Conservation (phyloP, 2,888 invertebrate genomes). For the Timema podura region DNA sequence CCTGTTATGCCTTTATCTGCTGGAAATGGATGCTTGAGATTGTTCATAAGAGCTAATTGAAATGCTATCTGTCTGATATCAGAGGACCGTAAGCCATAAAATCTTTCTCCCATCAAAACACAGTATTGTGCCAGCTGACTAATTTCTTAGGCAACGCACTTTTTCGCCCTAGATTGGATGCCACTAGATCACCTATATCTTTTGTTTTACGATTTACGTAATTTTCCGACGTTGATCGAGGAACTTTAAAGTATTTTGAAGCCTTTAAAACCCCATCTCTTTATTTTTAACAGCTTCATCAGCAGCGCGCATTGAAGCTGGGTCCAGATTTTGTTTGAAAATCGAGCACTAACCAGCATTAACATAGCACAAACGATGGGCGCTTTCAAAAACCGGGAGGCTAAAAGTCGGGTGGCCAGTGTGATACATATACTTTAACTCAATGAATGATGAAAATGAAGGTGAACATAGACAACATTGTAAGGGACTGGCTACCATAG, state of each 20-base stretch:
- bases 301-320: too few species aligned
- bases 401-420: too few species aligned
- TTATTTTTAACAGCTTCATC: background rate
- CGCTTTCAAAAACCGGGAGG: too few species aligned
- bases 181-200: background rate
- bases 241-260: background rate
- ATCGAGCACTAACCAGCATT: too few species aligned
- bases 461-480: too few species aligned
- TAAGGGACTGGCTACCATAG: too few species aligned
- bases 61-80: background rate
- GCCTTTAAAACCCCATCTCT: constrained; percentile 12
- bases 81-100: too few species aligned
- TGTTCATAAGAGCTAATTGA: constrained; percentile 7
- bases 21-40: background rate
- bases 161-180: background rate
- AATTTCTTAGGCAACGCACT: background rate
- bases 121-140: background rate
- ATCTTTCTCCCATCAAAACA: background rate
- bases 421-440: too few species aligned
- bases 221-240: constrained; percentile 13
- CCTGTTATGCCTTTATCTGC: constrained; percentile 12
- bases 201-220: constrained; percentile 24
- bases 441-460: too few species aligned
- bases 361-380: too few species aligned
- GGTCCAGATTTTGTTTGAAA: too few species aligned